Evolutionary conservation across 1,140 invertebrate species (phyloP).

Genomic region (Archivesica marissinica): DNA sequence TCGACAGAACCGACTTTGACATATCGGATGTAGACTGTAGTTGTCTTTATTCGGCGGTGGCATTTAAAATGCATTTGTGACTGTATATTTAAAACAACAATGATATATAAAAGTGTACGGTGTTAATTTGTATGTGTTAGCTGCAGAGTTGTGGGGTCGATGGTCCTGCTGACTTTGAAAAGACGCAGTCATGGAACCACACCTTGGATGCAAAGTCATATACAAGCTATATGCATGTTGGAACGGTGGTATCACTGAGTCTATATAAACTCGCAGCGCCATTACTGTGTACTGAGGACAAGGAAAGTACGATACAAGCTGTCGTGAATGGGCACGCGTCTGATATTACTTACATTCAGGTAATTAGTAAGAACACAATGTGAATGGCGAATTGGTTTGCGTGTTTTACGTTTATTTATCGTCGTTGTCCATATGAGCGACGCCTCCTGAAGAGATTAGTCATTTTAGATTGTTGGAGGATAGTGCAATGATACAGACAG

Average conservation of each 20-base stretch:
- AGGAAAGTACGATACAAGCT: not conserved
- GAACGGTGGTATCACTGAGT: not conserved
- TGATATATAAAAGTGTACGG: too few relatives aligned
- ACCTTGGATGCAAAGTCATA: not conserved
- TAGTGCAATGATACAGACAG: too few relatives aligned
- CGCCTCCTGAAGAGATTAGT: too few relatives aligned
- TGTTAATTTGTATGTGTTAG: slow-evolving; percentile 7
- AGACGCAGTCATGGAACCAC: slow-evolving; percentile 1
- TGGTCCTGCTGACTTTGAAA: slow-evolving; percentile 25
- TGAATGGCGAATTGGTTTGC: not conserved
- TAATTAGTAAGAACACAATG: not conserved
- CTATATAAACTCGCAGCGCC: not conserved
- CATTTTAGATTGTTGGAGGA: too few relatives aligned
- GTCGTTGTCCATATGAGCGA: too few relatives aligned
- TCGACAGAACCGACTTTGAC: too few relatives aligned
- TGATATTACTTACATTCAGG: not conserved
- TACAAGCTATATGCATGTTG: not conserved
- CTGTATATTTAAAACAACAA: too few relatives aligned
- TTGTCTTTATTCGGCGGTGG: too few relatives aligned
- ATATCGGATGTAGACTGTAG: too few relatives aligned
- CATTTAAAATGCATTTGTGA: too few relatives aligned
- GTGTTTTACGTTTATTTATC: too few relatives aligned
- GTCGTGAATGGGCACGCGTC: not conserved
- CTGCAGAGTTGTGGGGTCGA: slow-evolving; percentile 37
- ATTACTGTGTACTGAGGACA: not conserved